Base-by-base conservation (phyloP, 2,888 invertebrate species). In the Fissipunctia ypsillon region DNA sequence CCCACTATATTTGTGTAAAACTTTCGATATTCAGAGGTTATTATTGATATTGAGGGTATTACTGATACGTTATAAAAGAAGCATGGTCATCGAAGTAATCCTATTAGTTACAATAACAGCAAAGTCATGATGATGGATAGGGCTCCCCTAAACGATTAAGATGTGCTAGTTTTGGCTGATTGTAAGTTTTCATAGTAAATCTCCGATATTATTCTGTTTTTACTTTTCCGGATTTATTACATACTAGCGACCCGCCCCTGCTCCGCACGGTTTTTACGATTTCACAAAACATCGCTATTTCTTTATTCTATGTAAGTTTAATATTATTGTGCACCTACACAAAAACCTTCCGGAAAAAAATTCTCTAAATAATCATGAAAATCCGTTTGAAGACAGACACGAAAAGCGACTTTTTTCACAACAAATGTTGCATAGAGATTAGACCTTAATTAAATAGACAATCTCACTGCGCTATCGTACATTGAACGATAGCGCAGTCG, bases 91-190 rank as follows among this genome's bases (percentile, higher is more conserved):
- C 56, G 50, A 28, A 68, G 45, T 83, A 65, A 80, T 83, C 73
- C 60, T 69, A 79, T 83, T 83, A 71, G 43, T 63, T 48, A 45
- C 60, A 65, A 72, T 76, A 85, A 84, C 59, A 76, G 61, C 72
- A 70, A 70, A 85, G 67, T 73, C 63, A 69, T 85, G 76, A 69
- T 85, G 76, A 85, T 85, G 69, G 86, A 85, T 76, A 73, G 43
- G 45, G 16, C 16, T 50, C 38, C 50, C 52, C 48, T 59, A 52
- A 66, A 57, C 54, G 59, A 65, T 73, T 68, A 31, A 59, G 43
- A 69, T 54, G 41, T 31, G 54, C 25, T 56, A 38, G 74, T 69
- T 54, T 9, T 16, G 28, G 19, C 14, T 60, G n/a, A 28, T 45
- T 73, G 45, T 28, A 41, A 45, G 25, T 74, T 72, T 52, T 79